Evolutionary conservation across 2,113 vertebrate genomes (phyloP).

Genomic region (Dicentrarchus labrax): DNA sequence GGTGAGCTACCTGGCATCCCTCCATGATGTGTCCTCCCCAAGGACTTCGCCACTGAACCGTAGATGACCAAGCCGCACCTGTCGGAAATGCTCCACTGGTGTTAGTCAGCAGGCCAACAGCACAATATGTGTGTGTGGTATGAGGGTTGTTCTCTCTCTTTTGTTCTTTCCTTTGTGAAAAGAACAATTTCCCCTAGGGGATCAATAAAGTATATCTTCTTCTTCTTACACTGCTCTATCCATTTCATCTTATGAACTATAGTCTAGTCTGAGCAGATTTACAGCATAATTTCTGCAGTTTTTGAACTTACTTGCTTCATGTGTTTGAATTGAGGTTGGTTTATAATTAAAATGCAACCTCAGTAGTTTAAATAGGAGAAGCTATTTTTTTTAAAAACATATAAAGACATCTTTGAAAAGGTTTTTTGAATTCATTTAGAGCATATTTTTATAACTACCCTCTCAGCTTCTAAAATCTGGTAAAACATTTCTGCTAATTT

Average conservation of each 20-base stretch:
- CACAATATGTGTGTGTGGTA: background rate
- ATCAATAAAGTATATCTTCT: no score
- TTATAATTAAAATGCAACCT: background rate
- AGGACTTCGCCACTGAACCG: slow-evolving; percentile 30
- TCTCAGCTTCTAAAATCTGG: background rate
- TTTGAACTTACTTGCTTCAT: no score
- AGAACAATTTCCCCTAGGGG: no score
- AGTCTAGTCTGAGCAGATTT: background rate
- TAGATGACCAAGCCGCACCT: slow-evolving; percentile 21
- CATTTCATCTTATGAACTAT: background rate
- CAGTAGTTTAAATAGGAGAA: no score
- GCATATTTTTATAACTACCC: background rate
- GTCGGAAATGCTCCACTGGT: slow-evolving; percentile 25
- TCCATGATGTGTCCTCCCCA: slow-evolving; percentile 22
- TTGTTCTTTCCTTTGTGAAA: background rate
- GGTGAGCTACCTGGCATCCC: slow-evolving; percentile 6
- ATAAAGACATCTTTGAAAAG: background rate
- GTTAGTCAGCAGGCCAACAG: slow-evolving; percentile 5
- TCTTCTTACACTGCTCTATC: slow-evolving; percentile 6
- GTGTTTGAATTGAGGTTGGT: background rate
- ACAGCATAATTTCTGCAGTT: background rate
- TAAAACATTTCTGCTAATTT: background rate
- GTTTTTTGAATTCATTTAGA: no score
- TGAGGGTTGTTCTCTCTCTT: background rate
- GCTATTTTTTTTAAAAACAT: background rate